Evolutionary conservation across 1,140 invertebrate species (phyloP), one percentile per base, ranked within the genome.

Genomic region (Drosophila navojoa): DNA sequence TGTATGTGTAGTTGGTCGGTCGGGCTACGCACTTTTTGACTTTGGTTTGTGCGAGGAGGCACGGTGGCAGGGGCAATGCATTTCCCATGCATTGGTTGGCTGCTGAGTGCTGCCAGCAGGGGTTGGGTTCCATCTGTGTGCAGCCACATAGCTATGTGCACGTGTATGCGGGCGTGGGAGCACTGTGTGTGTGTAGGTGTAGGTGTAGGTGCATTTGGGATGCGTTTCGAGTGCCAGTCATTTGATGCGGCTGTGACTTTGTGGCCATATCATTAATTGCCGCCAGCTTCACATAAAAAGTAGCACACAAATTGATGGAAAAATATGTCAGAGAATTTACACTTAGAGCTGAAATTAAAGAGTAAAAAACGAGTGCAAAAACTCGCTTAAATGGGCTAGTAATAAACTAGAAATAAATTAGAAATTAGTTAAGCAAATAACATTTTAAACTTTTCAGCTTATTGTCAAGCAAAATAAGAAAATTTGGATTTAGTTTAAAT

Each of bases 181-280:
- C 6, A 7, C 32, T 9, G 5, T 54, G 22, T 44, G 32, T 42
- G 22, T 38, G 42, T 66, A 63, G 29, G 10, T 54, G 47, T 57
- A 44, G 27, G 57, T 57, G 42, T 59, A 22, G 53, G 50, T 62
- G 59, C 52, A 63, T 58, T 58, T 35, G 63, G 27, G 61, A 49
- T 71, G 69, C 61, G 68, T 74, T 81, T 71, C 75, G 71, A 78
- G 58, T 53, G 69, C 72, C 62, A 79, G 76, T 81, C 76, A 87
- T 87, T 82, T 87, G 84, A 82, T 89, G 82, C 77, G 84, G 82
- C 84, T 87, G 76, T 79, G 81, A 87, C 78, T 86, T 82, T 85
- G 81, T 89, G 82, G 82, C 84, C 84, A 87, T 87, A 87, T 87
- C 82, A 87, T 87, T 87, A 87, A 87, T 87, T 87, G 82, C 82